A percentile compares a stretch with the other conserved stretches of the same genome.
Conservation (phyloP, 2,113 vertebrate species). For the Sula dactylatra region DNA sequence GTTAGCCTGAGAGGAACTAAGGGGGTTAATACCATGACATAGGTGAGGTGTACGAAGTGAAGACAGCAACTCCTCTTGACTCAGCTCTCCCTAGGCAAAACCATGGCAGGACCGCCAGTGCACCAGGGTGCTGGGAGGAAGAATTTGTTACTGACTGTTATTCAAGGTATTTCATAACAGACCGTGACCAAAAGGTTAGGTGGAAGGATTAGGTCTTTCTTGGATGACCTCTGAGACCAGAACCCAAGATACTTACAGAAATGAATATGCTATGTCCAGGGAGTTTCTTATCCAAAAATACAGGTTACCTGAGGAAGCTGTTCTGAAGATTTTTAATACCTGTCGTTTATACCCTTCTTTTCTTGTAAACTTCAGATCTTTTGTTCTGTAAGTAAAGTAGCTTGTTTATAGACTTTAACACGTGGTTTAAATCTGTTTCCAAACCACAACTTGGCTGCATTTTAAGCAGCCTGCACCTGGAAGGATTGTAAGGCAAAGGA, state of each 20-base stretch:
- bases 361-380: not conserved
- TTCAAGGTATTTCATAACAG: not conserved
- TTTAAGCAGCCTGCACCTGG: not conserved
- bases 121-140: rapidly evolving
- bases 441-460: not conserved
- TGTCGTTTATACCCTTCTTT: not conserved
- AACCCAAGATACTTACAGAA: not conserved
- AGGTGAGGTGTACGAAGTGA: not conserved
- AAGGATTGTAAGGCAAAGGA: not conserved
- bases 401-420: not conserved
- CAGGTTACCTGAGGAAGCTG: not conserved
- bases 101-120: rapidly evolving
- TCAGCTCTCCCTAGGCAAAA: not conserved
- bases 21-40: not conserved
- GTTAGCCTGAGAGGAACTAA: not conserved
- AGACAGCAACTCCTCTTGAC: not conserved
- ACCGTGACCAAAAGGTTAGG: not conserved
- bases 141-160: not conserved
- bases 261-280: not conserved
- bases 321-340: not conserved
- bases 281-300: not conserved
- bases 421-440: not conserved
- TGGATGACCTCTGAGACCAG: not conserved
- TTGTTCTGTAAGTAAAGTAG: not conserved
- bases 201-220: not conserved